Evolutionary conservation across 2,113 vertebrate genomes (phyloP), one percentile per base, ranked within the genome.

Genomic region (Bufo bufo): DNA sequence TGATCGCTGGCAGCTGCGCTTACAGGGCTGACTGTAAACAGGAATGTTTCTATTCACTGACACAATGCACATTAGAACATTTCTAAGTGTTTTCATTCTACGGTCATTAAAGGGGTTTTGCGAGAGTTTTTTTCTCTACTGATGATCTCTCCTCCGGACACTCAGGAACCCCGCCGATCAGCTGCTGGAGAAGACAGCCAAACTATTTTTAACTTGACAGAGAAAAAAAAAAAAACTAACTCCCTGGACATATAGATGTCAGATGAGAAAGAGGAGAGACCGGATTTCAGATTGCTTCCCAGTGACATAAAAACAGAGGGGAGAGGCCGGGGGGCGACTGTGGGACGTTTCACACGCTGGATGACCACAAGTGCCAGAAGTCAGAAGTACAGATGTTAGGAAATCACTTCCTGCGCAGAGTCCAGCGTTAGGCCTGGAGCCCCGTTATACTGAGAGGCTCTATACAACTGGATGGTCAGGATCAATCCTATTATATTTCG

Each of bases 141-240:
- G 33, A 33, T 33, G 33, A 33, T 33, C 33, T 33, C 33, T 33
- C 33, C 33, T 33, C 33, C 33, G 33, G 33, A 33, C 33, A 1
- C 33, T 33, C 33, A 33, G 33, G 33, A 33, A 33, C 33, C 33
- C 33, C 33, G 33, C 33, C 33, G 33, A 33, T 33, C 33, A 33
- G 33, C 33, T 33, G 33, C 33, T 33, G 33, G 33, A 33, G 33
- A 33, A 52, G 5, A 52, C 9, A 6, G 79, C 56, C 4, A n/a
- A 66, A 65, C 61, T 82, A 82, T 82, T 82, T 82, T 82, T 61
- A 66, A 52, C 81, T 23, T 50, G 81, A 83, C 61, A 83, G 45
- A 66, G 33, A 45, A 45, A 45, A 14, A 61, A 14, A 69, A 47
- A 66, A 47, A 6, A 17, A 1, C 12, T n/a, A 66, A 52, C 81